Conservation (phyloP, 2,888 invertebrate genomes). For the Ditula angustiorana region DNA sequence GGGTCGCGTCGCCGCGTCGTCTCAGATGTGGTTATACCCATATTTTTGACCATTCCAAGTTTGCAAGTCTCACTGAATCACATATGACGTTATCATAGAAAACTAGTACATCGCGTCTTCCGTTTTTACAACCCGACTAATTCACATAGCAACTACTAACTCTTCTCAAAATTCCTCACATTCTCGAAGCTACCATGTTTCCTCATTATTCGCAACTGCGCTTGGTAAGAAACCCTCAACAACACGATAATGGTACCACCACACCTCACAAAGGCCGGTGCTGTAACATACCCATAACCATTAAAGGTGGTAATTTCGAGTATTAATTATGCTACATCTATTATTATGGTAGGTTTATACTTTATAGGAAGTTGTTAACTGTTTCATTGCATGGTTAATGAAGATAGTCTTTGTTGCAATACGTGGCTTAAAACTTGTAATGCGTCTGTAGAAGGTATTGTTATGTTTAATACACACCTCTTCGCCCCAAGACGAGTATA, state of each 20-base stretch:
- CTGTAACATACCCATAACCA: constrained; percentile 6
- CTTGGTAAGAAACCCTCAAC: neutral
- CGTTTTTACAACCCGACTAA: too few relatives aligned
- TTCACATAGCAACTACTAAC: too few relatives aligned
- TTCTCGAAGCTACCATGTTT: constrained; percentile 12
- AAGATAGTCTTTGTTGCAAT: constrained; percentile 31
- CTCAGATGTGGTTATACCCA: too few relatives aligned
- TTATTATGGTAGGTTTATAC: constrained; percentile 13
- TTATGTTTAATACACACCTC: too few relatives aligned
- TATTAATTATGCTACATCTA: constrained; percentile 25
- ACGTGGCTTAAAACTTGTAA: neutral
- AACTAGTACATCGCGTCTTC: too few relatives aligned
- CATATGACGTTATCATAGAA: too few relatives aligned
- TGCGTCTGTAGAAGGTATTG: too few relatives aligned
- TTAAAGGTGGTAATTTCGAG: constrained; percentile 10
- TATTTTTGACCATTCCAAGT: too few relatives aligned
- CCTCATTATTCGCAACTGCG: constrained; percentile 27
- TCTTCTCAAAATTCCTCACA: neutral
- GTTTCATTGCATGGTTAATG: constrained; percentile 26
- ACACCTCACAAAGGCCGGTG: constrained; percentile 1
- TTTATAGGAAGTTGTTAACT: constrained; percentile 30
- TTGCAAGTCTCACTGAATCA: too few relatives aligned
- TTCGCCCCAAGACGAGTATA: too few relatives aligned
- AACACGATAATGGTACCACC: neutral
- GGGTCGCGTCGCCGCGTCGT: too few relatives aligned